A percentile compares a stretch with the other conserved stretches of the same genome.
phyloP scores from a whole-genome alignment of 2,888 invertebrate genomes.

The Limenitis camilla region DNA sequence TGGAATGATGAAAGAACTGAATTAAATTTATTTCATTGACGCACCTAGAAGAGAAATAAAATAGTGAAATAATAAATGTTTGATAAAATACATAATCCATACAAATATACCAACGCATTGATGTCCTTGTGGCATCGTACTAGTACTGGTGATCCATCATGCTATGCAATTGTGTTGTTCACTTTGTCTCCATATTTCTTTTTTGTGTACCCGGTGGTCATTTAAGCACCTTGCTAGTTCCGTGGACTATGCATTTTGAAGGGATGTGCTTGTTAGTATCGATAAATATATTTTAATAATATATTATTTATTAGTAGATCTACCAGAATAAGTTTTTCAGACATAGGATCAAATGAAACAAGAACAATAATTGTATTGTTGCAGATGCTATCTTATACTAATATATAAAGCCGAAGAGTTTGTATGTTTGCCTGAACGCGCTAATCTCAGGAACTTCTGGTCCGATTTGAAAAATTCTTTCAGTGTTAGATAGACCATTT shows the following conservation, averaged over 20 bases:
- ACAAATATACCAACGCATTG: slow-evolving; percentile 17
- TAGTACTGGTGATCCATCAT: slow-evolving; percentile 46
- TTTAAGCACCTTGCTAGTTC: slow-evolving; percentile 48
- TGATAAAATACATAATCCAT: slow-evolving; percentile 20
- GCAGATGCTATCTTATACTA: too few relatives aligned
- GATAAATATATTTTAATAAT: slow-evolving; percentile 11
- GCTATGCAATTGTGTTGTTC: slow-evolving; percentile 53
- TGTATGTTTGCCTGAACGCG: too few relatives aligned
- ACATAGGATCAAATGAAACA: too few relatives aligned
- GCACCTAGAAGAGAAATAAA: too few relatives aligned
- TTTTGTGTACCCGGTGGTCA: slow-evolving; percentile 62
- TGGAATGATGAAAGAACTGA: too few relatives aligned
- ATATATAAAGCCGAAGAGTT: too few relatives aligned
- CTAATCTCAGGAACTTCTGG: too few relatives aligned
- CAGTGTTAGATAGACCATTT: too few relatives aligned
- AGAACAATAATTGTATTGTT: too few relatives aligned
- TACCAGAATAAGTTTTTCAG: too few relatives aligned
- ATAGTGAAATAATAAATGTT: background rate
- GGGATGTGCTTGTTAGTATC: slow-evolving; percentile 29
- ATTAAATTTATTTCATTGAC: too few relatives aligned
- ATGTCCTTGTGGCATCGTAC: slow-evolving; percentile 2
- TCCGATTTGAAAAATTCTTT: too few relatives aligned
- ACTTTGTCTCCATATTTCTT: slow-evolving; percentile 36
- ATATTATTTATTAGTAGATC: background rate
- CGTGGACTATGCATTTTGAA: slow-evolving; percentile 40